Percentiles rank a stretch among this genome's conserved stretches.
These are phyloP conservation scores for Grapholita molesta DNA, from an alignment of 1,140 invertebrate genomes.

Conservation along the genomic window DNA sequence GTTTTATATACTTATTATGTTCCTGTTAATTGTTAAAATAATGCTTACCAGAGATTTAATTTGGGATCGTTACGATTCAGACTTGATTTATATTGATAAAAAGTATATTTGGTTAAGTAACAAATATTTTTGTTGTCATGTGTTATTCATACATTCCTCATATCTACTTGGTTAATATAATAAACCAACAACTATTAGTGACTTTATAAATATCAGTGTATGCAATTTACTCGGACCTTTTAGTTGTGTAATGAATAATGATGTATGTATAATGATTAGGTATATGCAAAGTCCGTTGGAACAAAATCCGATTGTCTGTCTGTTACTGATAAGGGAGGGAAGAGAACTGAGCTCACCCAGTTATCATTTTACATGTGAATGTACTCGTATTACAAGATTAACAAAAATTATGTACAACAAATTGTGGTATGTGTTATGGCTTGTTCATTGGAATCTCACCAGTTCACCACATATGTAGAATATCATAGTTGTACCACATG, in stretches of 20 bases:
- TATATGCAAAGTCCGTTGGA: neutral
- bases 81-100: neutral
- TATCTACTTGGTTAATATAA: neutral
- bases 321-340: conserved; percentile 1
- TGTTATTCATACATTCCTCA: conserved; percentile 19
- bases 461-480: no score
- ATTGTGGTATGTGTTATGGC: conserved; percentile 27
- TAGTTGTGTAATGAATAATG: neutral
- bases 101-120: conserved; percentile 2
- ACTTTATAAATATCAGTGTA: neutral
- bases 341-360: conserved; percentile 6
- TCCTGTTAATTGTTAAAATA: conserved; percentile 30
- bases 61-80: neutral
- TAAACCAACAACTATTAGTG: conserved; percentile 1
- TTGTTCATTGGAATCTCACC: conserved; percentile 64
- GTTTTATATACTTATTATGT: conserved; percentile 26
- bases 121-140: conserved; percentile 10
- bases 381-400: conserved; percentile 11
- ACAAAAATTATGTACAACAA: conserved; percentile 3
- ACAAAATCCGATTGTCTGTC: conserved; percentile 1
- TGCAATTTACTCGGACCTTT: conserved; percentile 12
- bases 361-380: conserved; percentile 14
- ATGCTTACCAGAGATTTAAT: conserved; percentile 18
- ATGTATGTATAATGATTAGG: neutral
- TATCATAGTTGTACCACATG: conserved; percentile 45